Conservation (phyloP, 2,888 invertebrate species). For the Chirona hameri region DNA sequence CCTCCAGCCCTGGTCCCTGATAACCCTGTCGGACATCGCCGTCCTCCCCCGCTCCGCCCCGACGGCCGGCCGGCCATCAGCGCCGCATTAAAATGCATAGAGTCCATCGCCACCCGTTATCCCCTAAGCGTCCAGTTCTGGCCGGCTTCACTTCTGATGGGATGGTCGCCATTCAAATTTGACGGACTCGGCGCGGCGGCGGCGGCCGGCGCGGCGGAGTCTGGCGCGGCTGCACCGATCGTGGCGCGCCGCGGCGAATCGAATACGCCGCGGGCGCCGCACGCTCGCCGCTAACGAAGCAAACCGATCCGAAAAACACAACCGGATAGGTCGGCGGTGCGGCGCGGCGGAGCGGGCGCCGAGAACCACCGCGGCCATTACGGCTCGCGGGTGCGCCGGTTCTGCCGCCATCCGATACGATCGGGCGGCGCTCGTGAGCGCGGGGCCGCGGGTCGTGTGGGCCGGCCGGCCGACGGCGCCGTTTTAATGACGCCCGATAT, state of each 20-base stretch:
- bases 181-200: background rate
- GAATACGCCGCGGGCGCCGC: background rate
- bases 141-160: background rate
- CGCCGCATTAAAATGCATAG: constrained; percentile 10
- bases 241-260: background rate
- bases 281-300: constrained; percentile 11
- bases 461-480: background rate
- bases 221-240: background rate
- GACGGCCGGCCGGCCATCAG: background rate
- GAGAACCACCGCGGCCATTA: background rate
- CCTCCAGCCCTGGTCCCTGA: background rate
- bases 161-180: background rate
- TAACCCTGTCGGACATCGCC: background rate
- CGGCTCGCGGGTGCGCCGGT: background rate
- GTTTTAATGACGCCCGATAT: constrained; percentile 26
- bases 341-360: background rate
- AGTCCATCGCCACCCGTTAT: background rate
- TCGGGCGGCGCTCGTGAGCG: background rate
- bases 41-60: background rate
- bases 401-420: background rate
- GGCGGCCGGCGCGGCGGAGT: background rate
- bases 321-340: background rate
- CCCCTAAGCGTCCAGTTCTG: background rate
- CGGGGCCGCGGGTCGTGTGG: background rate
- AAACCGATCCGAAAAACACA: background rate